Conservation (phyloP, 2,113 vertebrate genomes). For the Scomber scombrus region DNA sequence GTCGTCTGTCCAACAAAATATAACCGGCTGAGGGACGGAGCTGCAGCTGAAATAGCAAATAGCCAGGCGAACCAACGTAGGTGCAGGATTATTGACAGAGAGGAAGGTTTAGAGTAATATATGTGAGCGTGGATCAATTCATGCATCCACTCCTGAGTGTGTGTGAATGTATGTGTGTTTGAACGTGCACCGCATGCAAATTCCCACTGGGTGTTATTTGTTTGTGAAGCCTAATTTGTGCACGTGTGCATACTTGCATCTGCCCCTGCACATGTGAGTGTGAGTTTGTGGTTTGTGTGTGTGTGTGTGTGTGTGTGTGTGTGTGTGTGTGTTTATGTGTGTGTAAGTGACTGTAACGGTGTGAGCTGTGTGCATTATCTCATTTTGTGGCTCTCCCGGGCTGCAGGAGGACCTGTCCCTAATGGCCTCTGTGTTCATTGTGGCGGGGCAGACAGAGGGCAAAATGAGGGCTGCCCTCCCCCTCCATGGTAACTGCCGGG, state of each 20-base stretch:
- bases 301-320: conserved; percentile 12
- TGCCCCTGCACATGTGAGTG: conserved; percentile 16
- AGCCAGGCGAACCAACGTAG: conserved; percentile 33
- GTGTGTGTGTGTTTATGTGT: conserved; percentile 16
- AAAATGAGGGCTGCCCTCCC: conserved; percentile 25
- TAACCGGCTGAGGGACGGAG: conserved; percentile 52
- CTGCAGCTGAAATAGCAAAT: conserved; percentile 72
- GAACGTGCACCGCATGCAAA: not conserved
- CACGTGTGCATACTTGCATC: conserved; percentile 22
- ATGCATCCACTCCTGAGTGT: conserved; percentile 21
- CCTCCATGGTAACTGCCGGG: conserved; percentile 61
- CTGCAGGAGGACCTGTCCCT: conserved; percentile 46
- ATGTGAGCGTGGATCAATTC: conserved; percentile 52
- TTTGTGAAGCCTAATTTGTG: conserved; percentile 27
- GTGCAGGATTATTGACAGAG: conserved; percentile 55
- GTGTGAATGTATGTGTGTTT: conserved; percentile 3
- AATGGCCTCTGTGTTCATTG: conserved; percentile 48
- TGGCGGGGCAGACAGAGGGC: conserved; percentile 39
- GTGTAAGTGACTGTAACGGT: conserved; percentile 34
- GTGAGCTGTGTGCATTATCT: conserved; percentile 50
- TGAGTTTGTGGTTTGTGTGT: conserved; percentile 10
- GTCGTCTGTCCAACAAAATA: conserved; percentile 57
- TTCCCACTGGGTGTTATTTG: conserved; percentile 16
- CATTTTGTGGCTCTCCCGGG: conserved; percentile 45
- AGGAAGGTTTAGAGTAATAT: conserved; percentile 47